phyloP scores from a whole-genome alignment of 2,797 vertebrate species.

The Spheniscus humboldti region DNA sequence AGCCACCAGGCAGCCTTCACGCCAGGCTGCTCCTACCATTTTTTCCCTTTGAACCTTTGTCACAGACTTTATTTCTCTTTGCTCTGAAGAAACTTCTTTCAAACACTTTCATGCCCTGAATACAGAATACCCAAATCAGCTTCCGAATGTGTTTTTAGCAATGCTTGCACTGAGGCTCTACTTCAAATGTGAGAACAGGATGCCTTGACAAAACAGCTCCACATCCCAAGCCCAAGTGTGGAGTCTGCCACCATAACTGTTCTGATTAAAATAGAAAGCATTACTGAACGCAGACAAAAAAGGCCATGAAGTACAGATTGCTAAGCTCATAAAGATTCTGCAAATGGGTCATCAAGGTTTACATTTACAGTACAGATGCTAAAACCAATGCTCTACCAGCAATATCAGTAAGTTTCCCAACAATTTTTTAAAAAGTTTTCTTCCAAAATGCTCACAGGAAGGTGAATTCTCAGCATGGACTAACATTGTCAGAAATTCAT shows the following conservation, averaged over 20 bases:
- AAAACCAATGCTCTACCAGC: neutral
- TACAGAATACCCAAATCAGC: neutral
- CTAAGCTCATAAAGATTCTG: neutral
- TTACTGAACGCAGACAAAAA: neutral
- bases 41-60: neutral
- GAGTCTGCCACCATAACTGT: slow-evolving; percentile 43
- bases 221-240: neutral
- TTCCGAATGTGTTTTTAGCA: slow-evolving; percentile 14
- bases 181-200: neutral
- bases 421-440: neutral
- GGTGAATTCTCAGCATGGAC: neutral
- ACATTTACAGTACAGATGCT: neutral
- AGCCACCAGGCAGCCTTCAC: neutral
- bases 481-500: neutral
- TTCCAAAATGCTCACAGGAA: neutral
- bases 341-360: neutral
- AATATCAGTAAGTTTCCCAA: neutral
- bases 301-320: neutral
- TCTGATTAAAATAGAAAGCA: slow-evolving; percentile 29
- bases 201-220: neutral
- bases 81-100: neutral
- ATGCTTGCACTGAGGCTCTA: neutral
- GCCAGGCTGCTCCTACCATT: neutral
- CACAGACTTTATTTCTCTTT: neutral
- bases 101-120: slow-evolving; percentile 10